A percentile compares a stretch with the other conserved stretches of the same genome.
Evolutionary conservation across 2,113 vertebrate genomes (phyloP).

Genomic region (Poicephalus gulielmi): DNA sequence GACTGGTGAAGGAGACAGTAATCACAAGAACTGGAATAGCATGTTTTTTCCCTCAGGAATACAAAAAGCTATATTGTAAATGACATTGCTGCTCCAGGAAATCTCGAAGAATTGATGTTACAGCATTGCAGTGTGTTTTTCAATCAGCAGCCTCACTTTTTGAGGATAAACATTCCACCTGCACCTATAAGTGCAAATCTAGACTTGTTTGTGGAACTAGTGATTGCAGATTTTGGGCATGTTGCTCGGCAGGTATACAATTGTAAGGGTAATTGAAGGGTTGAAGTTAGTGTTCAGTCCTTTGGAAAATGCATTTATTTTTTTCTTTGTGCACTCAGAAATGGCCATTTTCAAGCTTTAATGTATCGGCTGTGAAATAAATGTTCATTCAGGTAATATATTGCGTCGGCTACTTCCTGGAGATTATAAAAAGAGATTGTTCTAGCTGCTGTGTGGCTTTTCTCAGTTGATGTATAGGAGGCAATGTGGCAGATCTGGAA

Average conservation of each 20-base stretch:
- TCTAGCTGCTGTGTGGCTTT: not conserved
- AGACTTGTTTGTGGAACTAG: not conserved
- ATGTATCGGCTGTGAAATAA: not conserved
- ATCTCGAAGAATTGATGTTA: not conserved
- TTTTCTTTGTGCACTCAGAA: not conserved
- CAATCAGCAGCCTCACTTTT: not conserved
- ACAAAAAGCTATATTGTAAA: not conserved
- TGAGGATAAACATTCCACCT: not conserved
- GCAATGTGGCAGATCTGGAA: fast-evolving
- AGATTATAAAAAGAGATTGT: not conserved
- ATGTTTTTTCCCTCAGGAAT: not conserved
- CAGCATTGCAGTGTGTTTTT: not conserved
- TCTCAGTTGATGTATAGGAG: not conserved
- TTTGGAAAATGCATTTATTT: not conserved
- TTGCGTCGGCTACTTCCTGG: not conserved
- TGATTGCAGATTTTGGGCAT: not conserved
- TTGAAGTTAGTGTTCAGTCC: not conserved
- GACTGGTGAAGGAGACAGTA: not conserved
- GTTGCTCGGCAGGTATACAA: not conserved
- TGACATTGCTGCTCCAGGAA: not conserved
- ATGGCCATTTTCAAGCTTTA: not conserved
- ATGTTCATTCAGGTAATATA: not conserved
- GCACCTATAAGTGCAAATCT: not conserved
- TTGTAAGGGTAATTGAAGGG: not conserved
- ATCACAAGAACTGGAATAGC: not conserved